These are phyloP conservation scores for Eulemur coronatus DNA, from an alignment of 2,797 vertebrate species.

Conservation along the genomic window DNA sequence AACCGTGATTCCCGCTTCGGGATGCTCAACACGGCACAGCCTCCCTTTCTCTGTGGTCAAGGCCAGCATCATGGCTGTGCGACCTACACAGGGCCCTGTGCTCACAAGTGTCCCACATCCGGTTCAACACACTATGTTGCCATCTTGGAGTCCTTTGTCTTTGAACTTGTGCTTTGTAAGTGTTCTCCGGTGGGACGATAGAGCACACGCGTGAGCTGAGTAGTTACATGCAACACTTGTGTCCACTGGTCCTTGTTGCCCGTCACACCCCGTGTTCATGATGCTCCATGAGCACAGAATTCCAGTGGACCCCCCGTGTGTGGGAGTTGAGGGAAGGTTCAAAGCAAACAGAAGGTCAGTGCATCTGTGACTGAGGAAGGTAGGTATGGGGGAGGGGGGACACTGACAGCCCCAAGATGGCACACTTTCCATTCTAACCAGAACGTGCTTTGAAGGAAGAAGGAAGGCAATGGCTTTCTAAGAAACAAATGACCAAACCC, in stretches of 20 bases:
- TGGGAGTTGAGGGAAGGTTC: neutral
- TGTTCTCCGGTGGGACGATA: rapidly evolving
- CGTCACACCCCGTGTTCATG: rapidly evolving
- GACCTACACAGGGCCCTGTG: no score
- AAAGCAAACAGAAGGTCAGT: neutral
- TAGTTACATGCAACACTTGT: rapidly evolving
- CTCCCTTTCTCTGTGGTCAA: neutral
- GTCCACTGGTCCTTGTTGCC: no score
- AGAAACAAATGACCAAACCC: neutral
- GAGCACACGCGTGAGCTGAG: rapidly evolving
- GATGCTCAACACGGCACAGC: rapidly evolving
- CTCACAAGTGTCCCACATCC: neutral
- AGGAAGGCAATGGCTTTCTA: neutral
- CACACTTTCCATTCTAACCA: neutral
- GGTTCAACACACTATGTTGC: neutral
- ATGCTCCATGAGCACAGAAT: neutral
- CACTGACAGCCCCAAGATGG: rapidly evolving
- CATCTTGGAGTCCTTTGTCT: neutral
- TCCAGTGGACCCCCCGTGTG: neutral
- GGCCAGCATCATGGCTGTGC: rapidly evolving
- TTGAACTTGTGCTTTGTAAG: neutral
- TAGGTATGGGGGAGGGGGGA: rapidly evolving
- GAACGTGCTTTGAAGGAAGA: neutral
- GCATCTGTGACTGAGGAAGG: neutral
- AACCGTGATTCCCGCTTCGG: neutral